phyloP scores from a whole-genome alignment of 2,113 vertebrate genomes.

The Suncus etruscus region DNA sequence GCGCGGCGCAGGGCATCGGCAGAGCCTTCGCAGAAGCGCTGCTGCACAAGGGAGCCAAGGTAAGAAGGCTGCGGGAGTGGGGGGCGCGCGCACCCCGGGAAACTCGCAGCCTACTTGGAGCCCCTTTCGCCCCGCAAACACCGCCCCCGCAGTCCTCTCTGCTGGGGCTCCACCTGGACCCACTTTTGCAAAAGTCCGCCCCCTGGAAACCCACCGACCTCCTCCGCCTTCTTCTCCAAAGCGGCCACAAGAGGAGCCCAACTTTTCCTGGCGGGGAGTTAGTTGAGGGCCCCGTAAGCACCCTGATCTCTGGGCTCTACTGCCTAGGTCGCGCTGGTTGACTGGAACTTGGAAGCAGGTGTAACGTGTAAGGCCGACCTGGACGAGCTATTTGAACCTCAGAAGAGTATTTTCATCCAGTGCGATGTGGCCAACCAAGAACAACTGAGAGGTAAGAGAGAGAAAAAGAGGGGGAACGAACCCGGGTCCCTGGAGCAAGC shows the following conservation, averaged over 20 bases:
- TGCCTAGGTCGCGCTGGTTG: conserved; percentile 91
- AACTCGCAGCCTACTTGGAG: too few species aligned
- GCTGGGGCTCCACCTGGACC: too few species aligned
- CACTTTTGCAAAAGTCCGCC: background rate
- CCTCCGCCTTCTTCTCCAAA: background rate
- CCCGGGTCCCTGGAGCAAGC: background rate
- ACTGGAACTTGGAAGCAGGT: conserved; percentile 91
- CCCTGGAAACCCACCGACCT: too few species aligned
- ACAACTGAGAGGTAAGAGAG: conserved; percentile 91
- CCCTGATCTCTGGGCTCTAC: background rate
- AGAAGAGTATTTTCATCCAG: conserved; percentile 90
- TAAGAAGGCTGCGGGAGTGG: conserved; percentile 75
- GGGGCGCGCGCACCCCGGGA: too few species aligned
- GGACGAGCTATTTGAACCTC: conserved; percentile 91
- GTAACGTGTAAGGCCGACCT: conserved; percentile 90
- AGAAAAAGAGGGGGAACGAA: too few species aligned
- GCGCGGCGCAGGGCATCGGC: conserved; percentile 98
- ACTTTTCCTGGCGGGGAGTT: background rate
- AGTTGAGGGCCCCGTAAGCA: background rate
- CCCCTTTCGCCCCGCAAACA: too few species aligned
- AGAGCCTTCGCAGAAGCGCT: conserved; percentile 91
- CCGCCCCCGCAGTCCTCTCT: too few species aligned
- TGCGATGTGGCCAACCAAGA: conserved; percentile 94
- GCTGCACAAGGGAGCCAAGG: conserved; percentile 92
- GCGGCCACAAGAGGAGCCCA: background rate